These are phyloP conservation scores for Volucella bombylans DNA, from an alignment of 2,888 invertebrate genomes.

Conservation along the genomic window DNA sequence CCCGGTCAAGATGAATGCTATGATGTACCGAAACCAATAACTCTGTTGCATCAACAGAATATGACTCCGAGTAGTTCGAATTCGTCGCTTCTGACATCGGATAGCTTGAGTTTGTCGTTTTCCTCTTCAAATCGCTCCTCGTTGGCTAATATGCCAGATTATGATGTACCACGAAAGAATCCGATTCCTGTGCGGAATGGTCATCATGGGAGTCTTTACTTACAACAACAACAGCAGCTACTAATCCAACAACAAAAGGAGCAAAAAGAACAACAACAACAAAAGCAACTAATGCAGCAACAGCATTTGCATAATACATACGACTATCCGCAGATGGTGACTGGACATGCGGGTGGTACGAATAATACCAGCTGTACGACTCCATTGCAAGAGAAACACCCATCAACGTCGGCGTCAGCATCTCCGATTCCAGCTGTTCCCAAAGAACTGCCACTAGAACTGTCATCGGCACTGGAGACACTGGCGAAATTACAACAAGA, in stretches of 20 bases:
- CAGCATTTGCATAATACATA: constrained; percentile 60
- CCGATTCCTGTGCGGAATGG: constrained; percentile 81
- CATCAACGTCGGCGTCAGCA: constrained; percentile 70
- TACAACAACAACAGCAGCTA: constrained; percentile 71
- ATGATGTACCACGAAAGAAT: constrained; percentile 86
- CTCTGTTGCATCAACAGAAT: constrained; percentile 83
- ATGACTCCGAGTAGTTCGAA: constrained; percentile 87
- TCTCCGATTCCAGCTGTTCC: constrained; percentile 72
- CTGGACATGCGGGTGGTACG: constrained; percentile 72
- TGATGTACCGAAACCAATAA: constrained; percentile 86
- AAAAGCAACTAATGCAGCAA: constrained; percentile 59
- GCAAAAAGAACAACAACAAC: constrained; percentile 66
- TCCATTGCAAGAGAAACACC: constrained; percentile 77
- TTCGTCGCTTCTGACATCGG: constrained; percentile 86
- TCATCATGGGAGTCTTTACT: constrained; percentile 65
- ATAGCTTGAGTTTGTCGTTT: constrained; percentile 84
- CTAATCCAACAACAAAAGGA: constrained; percentile 69
- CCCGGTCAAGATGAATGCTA: constrained; percentile 84
- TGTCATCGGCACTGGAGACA: constrained; percentile 89
- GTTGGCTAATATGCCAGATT: constrained; percentile 86
- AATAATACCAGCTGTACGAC: constrained; percentile 56
- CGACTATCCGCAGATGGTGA: constrained; percentile 78
- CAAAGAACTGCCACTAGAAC: constrained; percentile 88
- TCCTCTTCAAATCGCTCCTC: constrained; percentile 84
- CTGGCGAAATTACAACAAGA: constrained; percentile 90